Evolutionary conservation across 2,888 invertebrate species (phyloP).

Genomic region (Acanthosepion lycidas): DNA sequence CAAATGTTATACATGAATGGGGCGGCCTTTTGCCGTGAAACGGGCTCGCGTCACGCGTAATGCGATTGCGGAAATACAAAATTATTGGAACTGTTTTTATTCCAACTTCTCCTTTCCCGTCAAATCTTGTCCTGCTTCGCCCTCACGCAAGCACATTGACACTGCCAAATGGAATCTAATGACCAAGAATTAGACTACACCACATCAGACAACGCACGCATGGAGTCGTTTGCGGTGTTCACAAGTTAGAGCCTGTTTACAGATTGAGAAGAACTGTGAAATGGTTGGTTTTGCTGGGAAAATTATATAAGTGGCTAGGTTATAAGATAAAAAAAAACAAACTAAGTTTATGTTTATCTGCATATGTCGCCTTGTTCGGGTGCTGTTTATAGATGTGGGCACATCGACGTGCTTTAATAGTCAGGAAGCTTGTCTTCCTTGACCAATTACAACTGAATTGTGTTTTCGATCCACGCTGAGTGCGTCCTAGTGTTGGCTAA

Average conservation of each 20-base stretch:
- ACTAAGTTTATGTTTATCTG: no score
- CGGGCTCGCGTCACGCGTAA: not conserved
- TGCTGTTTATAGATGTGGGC: no score
- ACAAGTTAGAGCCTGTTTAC: not conserved
- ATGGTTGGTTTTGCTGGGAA: not conserved
- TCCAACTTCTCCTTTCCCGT: not conserved
- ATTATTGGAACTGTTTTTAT: constrained; percentile 2
- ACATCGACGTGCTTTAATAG: no score
- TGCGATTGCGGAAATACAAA: not conserved
- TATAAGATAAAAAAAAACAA: not conserved
- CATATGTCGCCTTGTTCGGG: no score
- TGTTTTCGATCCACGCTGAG: no score
- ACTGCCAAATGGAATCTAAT: not conserved
- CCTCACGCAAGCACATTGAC: not conserved
- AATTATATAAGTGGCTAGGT: not conserved
- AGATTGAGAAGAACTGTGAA: not conserved
- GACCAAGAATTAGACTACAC: not conserved
- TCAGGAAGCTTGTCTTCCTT: no score
- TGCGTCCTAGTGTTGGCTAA: no score
- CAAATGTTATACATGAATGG: constrained; percentile 9
- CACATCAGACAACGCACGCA: not conserved
- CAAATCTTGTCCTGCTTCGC: not conserved
- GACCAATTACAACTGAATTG: no score
- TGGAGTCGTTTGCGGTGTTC: not conserved
- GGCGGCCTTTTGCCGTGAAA: constrained; percentile 1